Evolutionary conservation across 2,888 invertebrate genomes (phyloP), one percentile per base, ranked within the genome.

Genomic region (Chloroclystis v-ata): DNA sequence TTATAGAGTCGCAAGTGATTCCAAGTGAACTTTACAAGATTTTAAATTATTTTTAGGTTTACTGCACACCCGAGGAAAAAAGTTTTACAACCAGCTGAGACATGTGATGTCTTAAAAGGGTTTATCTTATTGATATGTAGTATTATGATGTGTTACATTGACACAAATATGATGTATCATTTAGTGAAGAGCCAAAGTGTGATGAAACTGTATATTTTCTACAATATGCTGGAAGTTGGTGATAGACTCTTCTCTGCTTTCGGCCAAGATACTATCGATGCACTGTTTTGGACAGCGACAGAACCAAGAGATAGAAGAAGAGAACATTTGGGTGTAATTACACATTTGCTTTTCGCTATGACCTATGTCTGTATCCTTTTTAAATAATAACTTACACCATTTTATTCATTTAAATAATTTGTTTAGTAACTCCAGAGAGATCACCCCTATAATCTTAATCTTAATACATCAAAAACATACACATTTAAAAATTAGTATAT

Each of bases 201-300:
- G 54, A 99, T 99, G 81, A 99, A 99, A 74, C 88, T 99, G 59
- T 99, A 99, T 75, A 98, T 99, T 74, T 98, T 99, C 87, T 99
- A 97, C 81, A 99, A 99, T 78, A 99, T 99, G 98, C 86, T 99
- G 49, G 99, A 99, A 89, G 97, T 98, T 40, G 97, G 97, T 9
- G 99, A 99, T 83, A 90, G 97, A 55, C 84, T 99, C 57, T 94
- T 99, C 72, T 98, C 98, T 47, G 97, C 97, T 25, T 97, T 98
- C 84, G 98, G 99, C 0, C 98, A 99, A 85, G 99, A 99, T 73
- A 97, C 97, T 6, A 94, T 99, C 54, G 99, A 99, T 89, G 97
- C 99, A 1, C 84, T 99, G 33, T 96, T 98, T 72, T 99, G 99
- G 98, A 99, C 99, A 3, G 99, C 99, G 0, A 98, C 98, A 4